phyloP scores from a whole-genome alignment of 2,888 invertebrate species.

The Plebejus argus region DNA sequence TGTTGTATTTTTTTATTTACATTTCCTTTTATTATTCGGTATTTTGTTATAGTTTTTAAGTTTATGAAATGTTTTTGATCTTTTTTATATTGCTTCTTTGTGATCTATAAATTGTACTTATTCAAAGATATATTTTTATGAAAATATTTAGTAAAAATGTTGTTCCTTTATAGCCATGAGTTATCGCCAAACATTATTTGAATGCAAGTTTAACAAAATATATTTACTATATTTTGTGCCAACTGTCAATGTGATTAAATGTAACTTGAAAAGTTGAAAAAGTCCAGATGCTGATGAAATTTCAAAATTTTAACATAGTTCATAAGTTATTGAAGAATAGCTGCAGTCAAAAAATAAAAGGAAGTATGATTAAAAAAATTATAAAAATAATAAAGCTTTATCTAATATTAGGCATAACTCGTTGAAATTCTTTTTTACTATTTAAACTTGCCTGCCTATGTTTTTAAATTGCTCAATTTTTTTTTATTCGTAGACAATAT shows the following conservation, averaged over 20 bases:
- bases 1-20: neutral
- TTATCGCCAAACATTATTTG: neutral
- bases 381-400: neutral
- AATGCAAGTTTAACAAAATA: neutral
- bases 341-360: no score
- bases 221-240: neutral
- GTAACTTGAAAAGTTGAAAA: neutral
- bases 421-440: neutral
- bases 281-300: neutral
- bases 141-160: neutral
- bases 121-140: neutral
- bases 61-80: neutral
- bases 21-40: neutral
- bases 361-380: no score
- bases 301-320: neutral
- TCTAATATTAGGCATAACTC: neutral
- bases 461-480: neutral
- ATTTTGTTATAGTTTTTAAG: neutral
- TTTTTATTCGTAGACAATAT: neutral
- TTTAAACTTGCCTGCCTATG: neutral
- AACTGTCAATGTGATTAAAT: conserved; percentile 1
- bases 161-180: neutral
- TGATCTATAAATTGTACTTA: conserved; percentile 13
- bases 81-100: neutral
- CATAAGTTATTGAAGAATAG: neutral